A percentile compares a stretch with the other conserved stretches of the same genome.
Conservation (phyloP, 1,140 invertebrate species). For the Ptiloglossa arizonensis region DNA sequence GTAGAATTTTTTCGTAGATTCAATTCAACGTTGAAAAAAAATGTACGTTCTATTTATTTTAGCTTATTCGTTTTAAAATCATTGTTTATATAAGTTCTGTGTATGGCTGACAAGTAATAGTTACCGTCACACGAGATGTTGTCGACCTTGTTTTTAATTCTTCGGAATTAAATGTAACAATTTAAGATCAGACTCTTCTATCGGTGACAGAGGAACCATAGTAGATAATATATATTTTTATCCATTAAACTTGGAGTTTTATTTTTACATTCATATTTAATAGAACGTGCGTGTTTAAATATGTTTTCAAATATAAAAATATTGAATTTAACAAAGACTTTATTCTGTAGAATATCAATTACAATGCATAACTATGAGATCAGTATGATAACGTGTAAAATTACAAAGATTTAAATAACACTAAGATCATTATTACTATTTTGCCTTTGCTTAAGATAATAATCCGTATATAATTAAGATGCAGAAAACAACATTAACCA, state of each 20-base stretch:
- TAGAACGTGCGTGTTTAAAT: not conserved
- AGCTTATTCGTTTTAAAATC: constrained; percentile 1
- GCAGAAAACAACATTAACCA: constrained; percentile 63
- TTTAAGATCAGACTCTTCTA: no score
- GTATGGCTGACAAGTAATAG: not conserved
- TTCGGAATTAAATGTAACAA: no score
- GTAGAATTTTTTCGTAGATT: not conserved
- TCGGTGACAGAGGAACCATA: no score
- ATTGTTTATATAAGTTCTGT: not conserved
- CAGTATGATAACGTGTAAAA: not conserved
- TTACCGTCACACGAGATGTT: not conserved
- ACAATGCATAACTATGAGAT: not conserved
- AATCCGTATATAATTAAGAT: constrained; percentile 37
- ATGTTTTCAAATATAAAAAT: not conserved
- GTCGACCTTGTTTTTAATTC: not conserved
- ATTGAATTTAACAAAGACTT: not conserved
- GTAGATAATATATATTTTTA: no score
- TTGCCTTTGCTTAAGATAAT: not conserved
- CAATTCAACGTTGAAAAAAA: not conserved
- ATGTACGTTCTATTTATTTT: constrained; percentile 21
- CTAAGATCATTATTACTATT: not conserved
- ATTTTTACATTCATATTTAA: not conserved
- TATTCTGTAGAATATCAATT: not conserved
- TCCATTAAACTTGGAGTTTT: not conserved
- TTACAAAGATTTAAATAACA: not conserved